Conservation (phyloP, 1,140 invertebrate genomes). For the Drosophila neocordata region DNA sequence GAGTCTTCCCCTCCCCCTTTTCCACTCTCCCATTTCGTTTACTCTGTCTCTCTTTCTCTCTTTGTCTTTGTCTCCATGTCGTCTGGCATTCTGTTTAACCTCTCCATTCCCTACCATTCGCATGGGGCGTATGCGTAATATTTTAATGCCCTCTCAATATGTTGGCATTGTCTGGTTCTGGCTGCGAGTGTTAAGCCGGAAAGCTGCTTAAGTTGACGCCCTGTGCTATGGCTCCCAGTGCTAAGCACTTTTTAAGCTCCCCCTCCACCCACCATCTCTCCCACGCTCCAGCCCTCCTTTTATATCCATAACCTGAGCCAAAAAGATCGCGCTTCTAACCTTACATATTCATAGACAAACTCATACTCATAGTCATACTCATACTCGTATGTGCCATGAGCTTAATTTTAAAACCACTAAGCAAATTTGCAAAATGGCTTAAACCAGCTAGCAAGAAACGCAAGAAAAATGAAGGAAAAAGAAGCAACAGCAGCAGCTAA, state of each 20-base stretch:
- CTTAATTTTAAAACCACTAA: constrained; percentile 75
- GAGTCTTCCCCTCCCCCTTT: constrained; percentile 1
- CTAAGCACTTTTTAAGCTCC: constrained; percentile 69
- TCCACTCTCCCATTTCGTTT: too few relatives aligned
- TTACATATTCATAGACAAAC: constrained; percentile 38
- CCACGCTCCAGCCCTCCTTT: neutral
- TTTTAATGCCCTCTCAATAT: constrained; percentile 69
- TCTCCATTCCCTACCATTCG: neutral
- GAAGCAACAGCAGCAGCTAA: constrained; percentile 14
- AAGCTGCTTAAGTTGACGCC: constrained; percentile 72
- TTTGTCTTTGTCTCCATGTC: constrained; percentile 7
- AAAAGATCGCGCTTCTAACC: constrained; percentile 59
- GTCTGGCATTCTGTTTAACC: neutral
- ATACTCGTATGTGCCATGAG: constrained; percentile 32
- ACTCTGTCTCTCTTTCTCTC: neutral
- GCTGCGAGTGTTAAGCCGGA: constrained; percentile 56
- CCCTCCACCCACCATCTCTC: constrained; percentile 9
- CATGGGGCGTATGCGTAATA: constrained; percentile 59
- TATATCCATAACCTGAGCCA: constrained; percentile 32
- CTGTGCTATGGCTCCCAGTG: constrained; percentile 52
- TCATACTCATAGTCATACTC: neutral
- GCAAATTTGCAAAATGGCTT: constrained; percentile 71
- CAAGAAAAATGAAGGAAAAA: constrained; percentile 37
- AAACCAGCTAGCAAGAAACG: constrained; percentile 6
- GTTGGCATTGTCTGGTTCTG: constrained; percentile 50